Conservation (phyloP, 2,888 invertebrate species). For the Euzophera pinguis region DNA sequence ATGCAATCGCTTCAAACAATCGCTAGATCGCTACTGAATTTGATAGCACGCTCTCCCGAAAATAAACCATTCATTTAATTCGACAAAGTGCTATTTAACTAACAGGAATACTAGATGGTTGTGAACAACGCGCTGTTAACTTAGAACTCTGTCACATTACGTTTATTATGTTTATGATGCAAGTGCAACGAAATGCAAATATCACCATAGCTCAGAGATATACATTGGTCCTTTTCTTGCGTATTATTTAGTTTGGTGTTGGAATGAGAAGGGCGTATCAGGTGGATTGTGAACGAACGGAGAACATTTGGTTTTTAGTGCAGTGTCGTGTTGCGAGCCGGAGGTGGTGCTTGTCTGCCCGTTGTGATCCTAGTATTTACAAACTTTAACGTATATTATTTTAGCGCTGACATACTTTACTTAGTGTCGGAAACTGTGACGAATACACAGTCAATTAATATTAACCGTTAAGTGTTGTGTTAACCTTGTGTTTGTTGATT, state of each 20-base stretch:
- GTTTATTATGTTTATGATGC: constrained; percentile 25
- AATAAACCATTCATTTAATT: constrained; percentile 35
- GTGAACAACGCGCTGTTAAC: constrained; percentile 26
- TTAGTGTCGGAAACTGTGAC: constrained; percentile 13
- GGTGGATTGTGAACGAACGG: constrained; percentile 32
- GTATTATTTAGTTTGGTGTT: constrained; percentile 24
- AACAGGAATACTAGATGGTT: constrained; percentile 21
- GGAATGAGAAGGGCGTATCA: constrained; percentile 48
- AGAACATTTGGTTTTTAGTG: constrained; percentile 26
- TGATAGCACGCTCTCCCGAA: constrained; percentile 38
- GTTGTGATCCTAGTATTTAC: constrained; percentile 62
- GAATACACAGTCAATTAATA: constrained; percentile 20
- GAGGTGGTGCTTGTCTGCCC: constrained; percentile 38
- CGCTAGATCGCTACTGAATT: constrained; percentile 34
- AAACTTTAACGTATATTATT: constrained; percentile 69
- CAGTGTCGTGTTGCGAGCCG: constrained; percentile 40
- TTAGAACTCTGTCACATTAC: constrained; percentile 46
- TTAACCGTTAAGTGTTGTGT: constrained; percentile 40
- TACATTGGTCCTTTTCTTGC: constrained; percentile 41
- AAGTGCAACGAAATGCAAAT: constrained; percentile 54
- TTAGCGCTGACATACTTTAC: constrained; percentile 41
- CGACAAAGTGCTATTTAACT: constrained; percentile 1
- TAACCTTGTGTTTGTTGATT: constrained; percentile 72
- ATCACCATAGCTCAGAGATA: constrained; percentile 28
- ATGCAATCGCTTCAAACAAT: constrained; percentile 40